Evolutionary conservation across 2,888 invertebrate species (phyloP), one percentile per base, ranked within the genome.

Genomic region (Uropetala carovei): DNA sequence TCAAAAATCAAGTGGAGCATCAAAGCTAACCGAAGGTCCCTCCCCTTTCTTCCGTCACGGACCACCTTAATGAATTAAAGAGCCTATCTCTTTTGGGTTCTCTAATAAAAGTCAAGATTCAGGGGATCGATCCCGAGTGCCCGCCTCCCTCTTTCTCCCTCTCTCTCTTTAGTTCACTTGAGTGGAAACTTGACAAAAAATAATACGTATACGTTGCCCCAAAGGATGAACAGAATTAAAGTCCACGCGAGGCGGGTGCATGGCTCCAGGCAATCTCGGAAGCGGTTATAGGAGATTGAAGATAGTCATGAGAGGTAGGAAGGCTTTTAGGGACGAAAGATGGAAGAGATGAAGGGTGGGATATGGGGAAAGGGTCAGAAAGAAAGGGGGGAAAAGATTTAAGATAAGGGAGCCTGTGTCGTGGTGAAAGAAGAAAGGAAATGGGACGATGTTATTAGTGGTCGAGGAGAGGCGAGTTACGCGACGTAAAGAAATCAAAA

Each of bases 201-300:
- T 16, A 64, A 64, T n/a, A 68, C 9, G 18, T 68, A 18, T 22
- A 68, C 22, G 68, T 68, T n/a, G 68, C 68, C 68, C 68, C 68
- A 10, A 22, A 68, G n/a, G 43, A 43, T 43, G 43, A 43, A 43
- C 43, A n/a, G 68, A 11, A 11, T 43, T 43, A 43, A 43, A 43
- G 43, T 43, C 43, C 43, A 43, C 43, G 43, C n/a, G 13, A 11
- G 13, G n/a, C n/a, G 68, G 68, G 68, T 68, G 68, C 68, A 64
- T 64, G 64, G 64, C 64, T 64, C n/a, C 7, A 64, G 64, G 64
- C 64, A 68, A 68, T 68, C 68, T 68, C 68, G 68, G 68, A 68
- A n/a, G 68, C 68, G n/a, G 68, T 68, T 68, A 68, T 68, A n/a
- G 68, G 68, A 68, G 68, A 68, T 68, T 68, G 68, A 68, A 18